Evolutionary conservation across 1,140 invertebrate species (phyloP).

Genomic region (Aphidius ervi): DNA sequence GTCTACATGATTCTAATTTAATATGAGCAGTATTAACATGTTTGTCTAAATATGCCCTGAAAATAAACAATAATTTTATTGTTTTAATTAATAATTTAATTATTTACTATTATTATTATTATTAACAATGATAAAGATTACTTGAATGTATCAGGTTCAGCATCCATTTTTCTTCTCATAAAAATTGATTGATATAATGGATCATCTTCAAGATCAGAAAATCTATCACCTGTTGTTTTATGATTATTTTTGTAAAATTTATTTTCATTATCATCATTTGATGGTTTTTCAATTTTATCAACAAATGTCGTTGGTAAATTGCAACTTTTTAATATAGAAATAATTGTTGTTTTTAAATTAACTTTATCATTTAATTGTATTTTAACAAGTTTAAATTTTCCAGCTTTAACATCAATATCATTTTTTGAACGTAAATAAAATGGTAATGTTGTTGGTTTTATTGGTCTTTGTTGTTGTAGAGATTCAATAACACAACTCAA

Average conservation of each 20-base stretch:
- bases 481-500: slow-evolving; percentile 79
- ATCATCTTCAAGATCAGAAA: slow-evolving; percentile 55
- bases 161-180: slow-evolving; percentile 53
- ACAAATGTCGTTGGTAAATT: slow-evolving; percentile 79
- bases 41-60: slow-evolving; percentile 62
- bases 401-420: slow-evolving; percentile 60
- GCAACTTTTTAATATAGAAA: slow-evolving; percentile 74
- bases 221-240: slow-evolving; percentile 35
- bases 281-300: slow-evolving; percentile 59
- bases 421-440: slow-evolving; percentile 70
- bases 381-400: slow-evolving; percentile 67
- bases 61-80: slow-evolving; percentile 14
- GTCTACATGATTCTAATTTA: slow-evolving; percentile 58
- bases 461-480: slow-evolving; percentile 61
- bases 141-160: slow-evolving; percentile 54
- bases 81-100: neutral
- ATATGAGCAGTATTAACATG: slow-evolving; percentile 61
- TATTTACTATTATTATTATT: too few relatives aligned
- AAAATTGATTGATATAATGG: slow-evolving; percentile 53
- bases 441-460: slow-evolving; percentile 59
- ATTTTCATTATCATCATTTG: slow-evolving; percentile 12
- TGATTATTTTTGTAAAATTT: slow-evolving; percentile 25
- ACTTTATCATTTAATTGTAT: slow-evolving; percentile 66
- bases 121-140: slow-evolving; percentile 22
- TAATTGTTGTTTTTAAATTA: slow-evolving; percentile 65